Evolutionary conservation across 2,888 invertebrate species (phyloP), one percentile per base, ranked within the genome.

Genomic region (Crioceris asparagi): DNA sequence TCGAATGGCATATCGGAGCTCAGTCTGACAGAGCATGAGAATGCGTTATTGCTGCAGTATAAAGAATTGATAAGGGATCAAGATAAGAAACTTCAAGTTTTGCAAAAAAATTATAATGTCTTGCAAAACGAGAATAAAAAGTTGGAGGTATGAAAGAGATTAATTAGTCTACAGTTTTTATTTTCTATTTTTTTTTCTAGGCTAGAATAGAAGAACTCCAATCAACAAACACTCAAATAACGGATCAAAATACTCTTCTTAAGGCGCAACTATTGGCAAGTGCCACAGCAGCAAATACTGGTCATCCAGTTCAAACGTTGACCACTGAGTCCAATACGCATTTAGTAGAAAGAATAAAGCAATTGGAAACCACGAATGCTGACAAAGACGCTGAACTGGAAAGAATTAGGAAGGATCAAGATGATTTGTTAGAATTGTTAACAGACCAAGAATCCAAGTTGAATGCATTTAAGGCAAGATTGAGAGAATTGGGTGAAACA

Each of bases 21-120:
- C 21, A 62, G 63, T 49, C 50, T 69, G 40, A 66, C 65, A 15
- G 66, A 66, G 19, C 71, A 70, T 42, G 66, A 67, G 36, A 70
- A 68, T 16, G 62, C 69, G 1, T 50, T 66, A 14, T 60, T 88
- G 26, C 65, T 74, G 17, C 88, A 91, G 62, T 93, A 92, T 65
- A 92, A 92, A 68, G 77, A 81, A 41, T 71, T 96, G 35, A 96
- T 96, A 50, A 73, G 91, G 42, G 87, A 91, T 51, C 93, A 96
- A 64, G 91, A 91, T 62, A 71, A 68, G 21, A 71, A 79, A 46
- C 65, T 80, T 43, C 72, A 75, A 52, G 72, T 73, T 35, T 62
- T 72, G 35, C 62, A 62, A 36, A 55, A 48, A 36, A 54, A 56
- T 18, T 43, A 56, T 6, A 52, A 47, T 25, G 41, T 41, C 38